Percentiles rank a stretch among this genome's conserved stretches.
Evolutionary conservation across 2,888 invertebrate genomes (phyloP).

Genomic region (Automeris io): DNA sequence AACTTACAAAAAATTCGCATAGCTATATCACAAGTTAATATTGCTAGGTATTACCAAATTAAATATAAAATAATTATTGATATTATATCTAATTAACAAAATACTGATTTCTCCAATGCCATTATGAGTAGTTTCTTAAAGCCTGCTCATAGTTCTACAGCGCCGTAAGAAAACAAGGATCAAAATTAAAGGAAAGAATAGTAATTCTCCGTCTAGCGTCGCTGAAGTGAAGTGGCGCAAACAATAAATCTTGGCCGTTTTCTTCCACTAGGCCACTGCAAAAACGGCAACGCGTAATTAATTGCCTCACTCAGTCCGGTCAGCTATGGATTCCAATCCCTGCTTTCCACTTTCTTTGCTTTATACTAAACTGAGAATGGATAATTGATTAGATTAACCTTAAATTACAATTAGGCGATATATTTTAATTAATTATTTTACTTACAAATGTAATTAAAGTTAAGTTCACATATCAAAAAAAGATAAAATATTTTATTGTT

Average conservation of each 20-base stretch:
- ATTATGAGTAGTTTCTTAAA: slow-evolving; percentile 51
- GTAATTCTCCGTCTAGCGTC: slow-evolving; percentile 49
- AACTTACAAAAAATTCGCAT: too few species aligned
- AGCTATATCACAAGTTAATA: too few species aligned
- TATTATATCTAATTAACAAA: too few species aligned
- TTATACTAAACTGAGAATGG: slow-evolving; percentile 42
- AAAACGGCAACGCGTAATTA: slow-evolving; percentile 67
- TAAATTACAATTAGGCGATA: neutral
- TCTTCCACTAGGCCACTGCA: slow-evolving; percentile 55
- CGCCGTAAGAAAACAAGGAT: slow-evolving; percentile 56
- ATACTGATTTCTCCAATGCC: too few species aligned
- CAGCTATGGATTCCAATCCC: slow-evolving; percentile 62
- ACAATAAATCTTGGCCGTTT: slow-evolving; percentile 66
- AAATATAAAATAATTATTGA: too few species aligned
- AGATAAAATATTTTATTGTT: too few species aligned
- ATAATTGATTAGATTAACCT: slow-evolving; percentile 39
- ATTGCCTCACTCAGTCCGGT: slow-evolving; percentile 54
- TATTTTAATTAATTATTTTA: neutral
- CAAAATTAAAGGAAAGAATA: slow-evolving; percentile 68
- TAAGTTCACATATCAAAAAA: too few species aligned
- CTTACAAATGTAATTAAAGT: neutral
- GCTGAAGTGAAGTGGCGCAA: slow-evolving; percentile 45
- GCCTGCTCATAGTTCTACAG: slow-evolving; percentile 56
- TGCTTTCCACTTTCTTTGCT: slow-evolving; percentile 62
- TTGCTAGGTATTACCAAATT: too few species aligned